Conservation (phyloP, 2,113 vertebrate species). For the Hyla sarda region DNA sequence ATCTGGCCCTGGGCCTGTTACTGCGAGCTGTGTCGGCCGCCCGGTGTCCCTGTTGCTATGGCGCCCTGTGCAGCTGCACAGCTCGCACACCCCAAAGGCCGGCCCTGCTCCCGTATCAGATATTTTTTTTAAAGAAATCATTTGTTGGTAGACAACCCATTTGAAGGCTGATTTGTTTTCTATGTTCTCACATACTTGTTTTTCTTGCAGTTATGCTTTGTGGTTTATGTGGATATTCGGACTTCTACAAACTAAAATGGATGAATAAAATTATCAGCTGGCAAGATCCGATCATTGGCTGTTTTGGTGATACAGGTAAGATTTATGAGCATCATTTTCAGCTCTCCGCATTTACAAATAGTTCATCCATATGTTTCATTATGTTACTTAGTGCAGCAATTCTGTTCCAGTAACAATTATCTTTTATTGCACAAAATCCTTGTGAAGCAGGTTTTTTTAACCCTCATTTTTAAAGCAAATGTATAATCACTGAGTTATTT, state of each 20-base stretch:
- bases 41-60: no score
- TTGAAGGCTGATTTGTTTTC: not conserved
- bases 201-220: conserved; percentile 40
- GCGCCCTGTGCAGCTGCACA: no score
- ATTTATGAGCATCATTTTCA: not conserved
- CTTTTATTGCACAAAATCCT: not conserved
- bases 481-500: not conserved
- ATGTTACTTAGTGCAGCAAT: not conserved
- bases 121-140: no score
- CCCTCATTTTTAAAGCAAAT: not conserved
- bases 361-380: not conserved
- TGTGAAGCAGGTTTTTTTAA: not conserved
- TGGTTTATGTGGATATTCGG: conserved; percentile 29
- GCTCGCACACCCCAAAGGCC: no score
- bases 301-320: conserved; percentile 24
- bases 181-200: not conserved
- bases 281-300: conserved; percentile 28
- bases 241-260: conserved; percentile 39
- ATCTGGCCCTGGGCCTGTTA: no score
- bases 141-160: no score
- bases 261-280: conserved; percentile 43
- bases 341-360: not conserved
- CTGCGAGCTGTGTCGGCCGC: no score
- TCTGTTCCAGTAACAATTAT: not conserved
- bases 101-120: no score